Evolutionary conservation across 2,797 vertebrate species (phyloP), one percentile per base, ranked within the genome.

Genomic region (Pseudomugil gertrudae): DNA sequence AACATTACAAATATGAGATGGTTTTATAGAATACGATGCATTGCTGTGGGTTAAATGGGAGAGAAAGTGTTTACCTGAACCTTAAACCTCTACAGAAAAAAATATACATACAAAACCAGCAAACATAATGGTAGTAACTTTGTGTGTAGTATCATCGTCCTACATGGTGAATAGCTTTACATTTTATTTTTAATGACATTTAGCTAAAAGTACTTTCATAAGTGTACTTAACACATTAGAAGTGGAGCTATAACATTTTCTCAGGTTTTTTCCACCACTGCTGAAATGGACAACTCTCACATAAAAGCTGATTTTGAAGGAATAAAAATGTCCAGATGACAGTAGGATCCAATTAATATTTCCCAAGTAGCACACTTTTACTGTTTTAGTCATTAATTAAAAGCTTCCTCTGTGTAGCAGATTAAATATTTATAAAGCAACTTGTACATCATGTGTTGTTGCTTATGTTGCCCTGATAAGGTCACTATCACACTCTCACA

Each of bases 281-380:
- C 74, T 71, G 57, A 64, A 72, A 80, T 29, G 59, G 66, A 74
- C 63, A 59, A 66, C 61, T 72, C 57, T 9, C 24, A 45, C 63
- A 77, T 74, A 64, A 70, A 66, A 79, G 26, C 23, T 57, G 65
- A 47, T 63, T 59, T 70, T 13, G 26, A 57, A 19, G 45, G 63
- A 72, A 74, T 57, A 66, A 66, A 65, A 57, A 72, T 77, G 60
- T 72, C 77, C 36, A 72, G 6, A 24, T 74, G 52, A 79, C 57
- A 70, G 43, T 11, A 14, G 63, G 63, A 79, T 86, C 67, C 76
- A n/a, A 74, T 48, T 62, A 69, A 80, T 74, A 51, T 11, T 57
- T 50, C 43, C 19, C 62, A 68, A 51, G 68, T 54, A 68, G 40
- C 32, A 50, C 76, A 67, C 74, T 52, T 70, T 33, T 2, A 9